Percentiles rank a stretch among this genome's conserved stretches.
These are phyloP conservation scores for Leptinotarsa peninsularis DNA, from an alignment of 2,888 invertebrate species.

Conservation along the genomic window DNA sequence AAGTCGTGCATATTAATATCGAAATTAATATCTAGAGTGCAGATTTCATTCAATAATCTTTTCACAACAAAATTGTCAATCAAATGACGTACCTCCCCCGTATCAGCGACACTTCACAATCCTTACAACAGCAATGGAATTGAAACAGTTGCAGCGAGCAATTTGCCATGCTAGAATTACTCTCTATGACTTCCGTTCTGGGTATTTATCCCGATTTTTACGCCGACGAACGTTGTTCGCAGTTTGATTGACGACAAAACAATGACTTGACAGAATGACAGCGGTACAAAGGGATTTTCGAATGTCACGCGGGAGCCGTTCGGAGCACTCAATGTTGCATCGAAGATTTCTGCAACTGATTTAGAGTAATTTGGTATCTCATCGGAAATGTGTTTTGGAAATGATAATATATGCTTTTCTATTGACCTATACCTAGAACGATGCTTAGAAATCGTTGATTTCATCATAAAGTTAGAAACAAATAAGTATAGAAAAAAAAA, in stretches of 20 bases:
- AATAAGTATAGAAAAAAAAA: too few species aligned
- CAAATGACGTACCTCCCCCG: neutral
- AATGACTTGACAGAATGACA: conserved; percentile 47
- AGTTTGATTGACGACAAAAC: conserved; percentile 49
- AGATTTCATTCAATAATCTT: too few species aligned
- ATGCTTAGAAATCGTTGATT: too few species aligned
- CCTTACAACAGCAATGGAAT: conserved; percentile 23
- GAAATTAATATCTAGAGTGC: too few species aligned
- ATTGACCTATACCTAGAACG: too few species aligned
- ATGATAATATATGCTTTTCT: too few species aligned
- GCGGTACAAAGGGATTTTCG: conserved; percentile 33
- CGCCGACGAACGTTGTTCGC: conserved; percentile 29
- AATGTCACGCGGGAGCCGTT: conserved; percentile 1
- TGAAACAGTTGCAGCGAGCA: conserved; percentile 38
- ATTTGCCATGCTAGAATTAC: conserved; percentile 46
- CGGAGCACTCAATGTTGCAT: too few species aligned
- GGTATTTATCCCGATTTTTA: conserved; percentile 42
- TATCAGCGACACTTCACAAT: neutral
- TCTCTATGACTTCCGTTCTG: conserved; percentile 45
- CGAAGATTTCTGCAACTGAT: too few species aligned
- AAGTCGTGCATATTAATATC: too few species aligned
- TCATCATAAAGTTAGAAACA: too few species aligned
- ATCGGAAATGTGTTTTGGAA: too few species aligned
- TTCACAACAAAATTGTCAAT: neutral
- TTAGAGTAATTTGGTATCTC: too few species aligned